Evolutionary conservation across 2,113 vertebrate species (phyloP), one percentile per base, ranked within the genome.

Genomic region (Zosterops lateralis): DNA sequence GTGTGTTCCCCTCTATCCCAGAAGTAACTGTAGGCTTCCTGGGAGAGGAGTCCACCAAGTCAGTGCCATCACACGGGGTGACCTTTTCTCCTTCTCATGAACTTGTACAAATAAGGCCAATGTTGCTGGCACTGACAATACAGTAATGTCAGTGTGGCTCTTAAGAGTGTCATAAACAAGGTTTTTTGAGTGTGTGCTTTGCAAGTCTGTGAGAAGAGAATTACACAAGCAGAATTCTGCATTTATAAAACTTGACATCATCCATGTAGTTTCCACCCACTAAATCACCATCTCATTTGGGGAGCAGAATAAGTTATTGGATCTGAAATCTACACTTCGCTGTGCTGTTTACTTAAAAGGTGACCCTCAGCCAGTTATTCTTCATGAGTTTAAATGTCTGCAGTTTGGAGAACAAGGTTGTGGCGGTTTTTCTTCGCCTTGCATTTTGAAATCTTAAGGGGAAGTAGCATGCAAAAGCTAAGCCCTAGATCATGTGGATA

Each of bases 11-110:
- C 19, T 76, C 50, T 79, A 24, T 26, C 24, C 62, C 25, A 54
- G 65, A 70, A 72, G 34, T 0, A 0, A 19, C 10, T 32, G 20
- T 44, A 25, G 77, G 34, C 29, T 71, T 91, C 34, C 40, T 0
- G 1, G 14, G 16, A 16, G 7, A 54, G 31, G 28, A 74, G 20
- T 44, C 31, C 34, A 29, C 21, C 3, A 34, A 44, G 34, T 53
- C 67, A 61, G 34, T 34, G 13, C 14, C 44, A 29, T 90, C 29
- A 32, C 14, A 5, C 13, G 34, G 32, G 6, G 4, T 75, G 36
- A 83, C 10, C 42, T 89, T 75, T 60, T 58, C 57, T 84, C 21
- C n/a, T 56, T 68, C n/a, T 42, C 3, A 4, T 14, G 24, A 68
- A 13, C 18, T 64, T 44, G 21, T 21, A 62, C 58, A 85, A 17